Evolutionary conservation across 2,888 invertebrate species (phyloP), one percentile per base, ranked within the genome.

Genomic region (Junonia oenone): DNA sequence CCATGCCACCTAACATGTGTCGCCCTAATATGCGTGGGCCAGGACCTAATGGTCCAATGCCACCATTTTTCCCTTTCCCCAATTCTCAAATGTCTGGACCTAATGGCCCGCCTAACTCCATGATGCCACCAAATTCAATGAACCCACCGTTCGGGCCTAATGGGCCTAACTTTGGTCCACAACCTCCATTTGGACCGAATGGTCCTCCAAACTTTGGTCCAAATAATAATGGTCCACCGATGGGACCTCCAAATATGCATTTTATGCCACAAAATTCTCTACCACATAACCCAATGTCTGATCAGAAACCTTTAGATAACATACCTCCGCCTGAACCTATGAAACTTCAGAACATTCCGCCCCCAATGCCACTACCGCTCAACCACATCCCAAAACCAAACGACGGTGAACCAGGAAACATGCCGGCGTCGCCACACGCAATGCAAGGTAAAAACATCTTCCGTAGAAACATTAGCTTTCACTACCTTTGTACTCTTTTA

Each of bases 381-480:
- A 92, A 90, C 67, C 92, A 92, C 63, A 92, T 93, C 59, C 92
- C 92, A 6, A 92, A 92, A 63, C 92, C 92, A 0, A 91, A 92
- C 64, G 92, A 93, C 45, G 73, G 93, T 68, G 93, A 93, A 67
- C 81, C 91, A 48, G 81, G 91, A 64, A 91, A 91, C 63, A 91
- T 92, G 61, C 92, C 92, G 2, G 81, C 88, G 15, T 88, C 90
- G 1, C 76, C 74, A 9, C 75, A 73, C 46, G 63, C 73, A 15
- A 62, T 73, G n/a, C 73, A 76, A 83, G 84, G 84, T 85, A 82
- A 22, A n/a, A 76, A 64, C 59, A 65, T 54, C 54, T 46, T 58
- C 45, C 22, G 17, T 38, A 43, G 38, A 13, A 48, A 27, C 15
- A 15, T 27, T 38, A 17, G 15, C 1, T 19, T 27, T 13, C 19